These are phyloP conservation scores for Hylaea fasciaria DNA, from an alignment of 2,888 invertebrate genomes.

Conservation along the genomic window DNA sequence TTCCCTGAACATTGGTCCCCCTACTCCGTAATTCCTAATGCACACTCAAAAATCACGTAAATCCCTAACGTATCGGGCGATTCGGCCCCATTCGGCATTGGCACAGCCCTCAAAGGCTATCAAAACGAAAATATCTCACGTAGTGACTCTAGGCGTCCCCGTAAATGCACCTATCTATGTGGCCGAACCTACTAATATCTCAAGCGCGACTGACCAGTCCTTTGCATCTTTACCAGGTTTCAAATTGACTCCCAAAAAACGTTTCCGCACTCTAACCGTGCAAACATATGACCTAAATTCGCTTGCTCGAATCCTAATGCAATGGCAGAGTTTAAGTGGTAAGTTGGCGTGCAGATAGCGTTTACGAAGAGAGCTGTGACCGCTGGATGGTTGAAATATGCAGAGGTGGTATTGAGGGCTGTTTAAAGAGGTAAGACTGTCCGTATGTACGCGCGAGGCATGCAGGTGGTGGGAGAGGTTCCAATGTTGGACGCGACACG, in stretches of 20 bases:
- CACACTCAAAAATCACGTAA: constrained; percentile 28
- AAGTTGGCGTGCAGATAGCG: constrained; percentile 73
- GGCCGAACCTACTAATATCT: constrained; percentile 78
- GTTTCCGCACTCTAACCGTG: constrained; percentile 21
- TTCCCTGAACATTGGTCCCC: neutral
- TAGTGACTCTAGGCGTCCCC: constrained; percentile 59
- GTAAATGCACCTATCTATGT: constrained; percentile 76
- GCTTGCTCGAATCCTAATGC: constrained; percentile 21
- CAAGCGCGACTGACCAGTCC: constrained; percentile 74
- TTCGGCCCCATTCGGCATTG: constrained; percentile 27
- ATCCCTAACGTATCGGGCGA: constrained; percentile 33
- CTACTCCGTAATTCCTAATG: constrained; percentile 19
- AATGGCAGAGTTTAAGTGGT: constrained; percentile 49
- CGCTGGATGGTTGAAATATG: constrained; percentile 79
- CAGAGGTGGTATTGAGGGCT: constrained; percentile 79
- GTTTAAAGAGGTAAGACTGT: constrained; percentile 80
- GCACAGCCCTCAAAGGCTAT: constrained; percentile 70
- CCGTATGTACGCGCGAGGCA: constrained; percentile 68
- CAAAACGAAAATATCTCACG: constrained; percentile 75
- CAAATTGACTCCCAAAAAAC: constrained; percentile 12
- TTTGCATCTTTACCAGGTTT: constrained; percentile 65
- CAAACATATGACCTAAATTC: constrained; percentile 39
- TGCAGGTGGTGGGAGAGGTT: constrained; percentile 54
- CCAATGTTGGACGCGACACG: constrained; percentile 46
- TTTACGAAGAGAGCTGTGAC: constrained; percentile 75